Conservation (phyloP, 2,797 vertebrate genomes). For the Paratrypauchen microcephalus region DNA sequence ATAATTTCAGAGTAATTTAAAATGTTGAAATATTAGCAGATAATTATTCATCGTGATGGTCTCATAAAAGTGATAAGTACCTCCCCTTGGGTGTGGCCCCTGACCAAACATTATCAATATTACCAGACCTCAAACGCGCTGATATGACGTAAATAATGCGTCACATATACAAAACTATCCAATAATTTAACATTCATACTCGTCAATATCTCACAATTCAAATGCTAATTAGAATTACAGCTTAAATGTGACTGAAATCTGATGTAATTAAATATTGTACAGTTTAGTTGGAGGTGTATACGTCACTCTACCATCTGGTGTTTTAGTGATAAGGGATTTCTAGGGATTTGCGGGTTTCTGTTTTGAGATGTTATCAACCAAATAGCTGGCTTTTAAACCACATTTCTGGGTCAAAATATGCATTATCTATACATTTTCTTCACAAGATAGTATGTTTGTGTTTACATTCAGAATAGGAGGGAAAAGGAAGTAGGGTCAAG, state of each 20-base stretch:
- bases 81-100: conserved; percentile 58
- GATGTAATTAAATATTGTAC: neutral
- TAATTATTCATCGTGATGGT: neutral
- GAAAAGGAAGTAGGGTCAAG: neutral
- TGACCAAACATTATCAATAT: conserved; percentile 66
- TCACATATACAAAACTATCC: neutral
- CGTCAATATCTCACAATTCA: neutral
- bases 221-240: neutral
- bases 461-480: neutral
- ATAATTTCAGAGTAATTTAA: neutral
- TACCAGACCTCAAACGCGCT: conserved; percentile 49
- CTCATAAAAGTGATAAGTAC: neutral
- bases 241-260: neutral
- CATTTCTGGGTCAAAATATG: conserved; percentile 7
- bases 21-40: neutral
- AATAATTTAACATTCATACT: neutral
- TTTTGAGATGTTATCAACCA: conserved; percentile 36
- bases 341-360: conserved; percentile 50
- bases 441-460: neutral
- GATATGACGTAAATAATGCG: conserved; percentile 41
- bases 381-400: conserved; percentile 20
- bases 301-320: conserved; percentile 31
- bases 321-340: conserved; percentile 58
- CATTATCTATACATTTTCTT: neutral
- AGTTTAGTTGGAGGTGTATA: neutral